Percentiles rank a stretch among this genome's conserved stretches.
Conservation (phyloP, 2,113 vertebrate species). For the Pollachius pollachius region DNA sequence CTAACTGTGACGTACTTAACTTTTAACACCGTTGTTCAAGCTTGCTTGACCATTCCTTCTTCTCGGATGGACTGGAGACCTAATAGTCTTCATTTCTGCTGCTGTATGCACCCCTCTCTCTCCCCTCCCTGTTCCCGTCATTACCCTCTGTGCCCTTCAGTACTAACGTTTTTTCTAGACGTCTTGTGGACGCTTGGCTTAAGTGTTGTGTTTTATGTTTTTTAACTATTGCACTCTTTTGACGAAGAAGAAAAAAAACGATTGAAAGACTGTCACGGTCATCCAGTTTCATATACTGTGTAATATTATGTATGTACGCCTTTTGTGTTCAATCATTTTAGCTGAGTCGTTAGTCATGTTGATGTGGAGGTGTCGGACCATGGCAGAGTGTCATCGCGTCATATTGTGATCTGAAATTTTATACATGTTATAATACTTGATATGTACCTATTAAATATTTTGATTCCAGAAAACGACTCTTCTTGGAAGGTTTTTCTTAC, state of each 20-base stretch:
- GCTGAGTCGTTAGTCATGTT: conserved; percentile 70
- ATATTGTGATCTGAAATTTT: conserved; percentile 98
- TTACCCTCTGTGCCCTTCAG: not conserved
- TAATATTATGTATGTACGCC: conserved; percentile 58
- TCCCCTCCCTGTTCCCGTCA: conserved; percentile 16
- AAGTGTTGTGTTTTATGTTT: conserved; percentile 88
- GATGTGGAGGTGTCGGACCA: conserved; percentile 80
- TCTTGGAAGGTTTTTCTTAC: conserved; percentile 9
- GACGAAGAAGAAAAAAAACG: conserved; percentile 42
- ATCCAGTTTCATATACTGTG: conserved; percentile 75
- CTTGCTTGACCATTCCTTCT: too few relatives aligned
- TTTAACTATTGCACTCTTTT: conserved; percentile 84
- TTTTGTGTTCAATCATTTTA: conserved; percentile 51
- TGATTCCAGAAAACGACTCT: conserved; percentile 80
- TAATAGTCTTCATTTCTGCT: conserved; percentile 1
- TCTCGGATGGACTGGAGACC: too few relatives aligned
- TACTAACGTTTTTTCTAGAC: conserved; percentile 72
- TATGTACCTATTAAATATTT: conserved; percentile 99
- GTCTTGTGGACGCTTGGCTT: conserved; percentile 92
- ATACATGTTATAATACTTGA: conserved; percentile 96
- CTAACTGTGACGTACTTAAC: conserved; percentile 84
- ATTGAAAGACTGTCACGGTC: conserved; percentile 53
- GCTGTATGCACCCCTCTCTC: conserved; percentile 70
- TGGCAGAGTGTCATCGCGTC: conserved; percentile 84
- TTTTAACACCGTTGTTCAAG: conserved; percentile 61